phyloP scores from a whole-genome alignment of 1,140 invertebrate species.

The Delia radicum region DNA sequence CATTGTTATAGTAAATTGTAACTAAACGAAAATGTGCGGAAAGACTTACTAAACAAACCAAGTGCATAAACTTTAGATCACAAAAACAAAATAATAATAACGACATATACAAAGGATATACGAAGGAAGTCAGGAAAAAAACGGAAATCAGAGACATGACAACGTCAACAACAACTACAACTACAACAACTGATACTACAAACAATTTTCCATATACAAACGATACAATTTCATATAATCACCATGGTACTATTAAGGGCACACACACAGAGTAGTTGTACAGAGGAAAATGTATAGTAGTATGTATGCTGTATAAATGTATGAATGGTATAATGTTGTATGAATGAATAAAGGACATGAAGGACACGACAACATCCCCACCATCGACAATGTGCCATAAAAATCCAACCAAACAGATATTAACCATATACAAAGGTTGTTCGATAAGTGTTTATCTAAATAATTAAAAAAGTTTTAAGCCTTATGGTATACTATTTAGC shows the following conservation, averaged over 20 bases:
- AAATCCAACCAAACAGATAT: neutral
- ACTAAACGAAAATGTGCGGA: too few species aligned
- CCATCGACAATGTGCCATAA: neutral
- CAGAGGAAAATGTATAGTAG: too few species aligned
- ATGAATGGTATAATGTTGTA: neutral
- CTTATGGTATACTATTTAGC: too few species aligned
- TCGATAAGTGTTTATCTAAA: too few species aligned
- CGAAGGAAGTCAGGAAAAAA: neutral
- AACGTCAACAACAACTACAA: neutral
- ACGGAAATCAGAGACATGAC: neutral
- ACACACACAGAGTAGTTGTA: too few species aligned
- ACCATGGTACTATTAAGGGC: slow-evolving; percentile 14
- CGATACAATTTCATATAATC: neutral
- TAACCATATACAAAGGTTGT: too few species aligned
- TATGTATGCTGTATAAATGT: neutral
- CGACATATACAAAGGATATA: neutral
- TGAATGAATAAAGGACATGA: neutral
- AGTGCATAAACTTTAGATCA: neutral
- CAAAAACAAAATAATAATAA: neutral
- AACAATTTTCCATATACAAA: neutral
- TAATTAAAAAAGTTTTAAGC: too few species aligned
- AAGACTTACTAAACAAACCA: too few species aligned
- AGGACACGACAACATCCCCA: neutral
- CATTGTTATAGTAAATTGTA: neutral
- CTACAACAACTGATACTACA: neutral